phyloP scores from a whole-genome alignment of 2,797 vertebrate species.

The Cephalopachus bancanus region DNA sequence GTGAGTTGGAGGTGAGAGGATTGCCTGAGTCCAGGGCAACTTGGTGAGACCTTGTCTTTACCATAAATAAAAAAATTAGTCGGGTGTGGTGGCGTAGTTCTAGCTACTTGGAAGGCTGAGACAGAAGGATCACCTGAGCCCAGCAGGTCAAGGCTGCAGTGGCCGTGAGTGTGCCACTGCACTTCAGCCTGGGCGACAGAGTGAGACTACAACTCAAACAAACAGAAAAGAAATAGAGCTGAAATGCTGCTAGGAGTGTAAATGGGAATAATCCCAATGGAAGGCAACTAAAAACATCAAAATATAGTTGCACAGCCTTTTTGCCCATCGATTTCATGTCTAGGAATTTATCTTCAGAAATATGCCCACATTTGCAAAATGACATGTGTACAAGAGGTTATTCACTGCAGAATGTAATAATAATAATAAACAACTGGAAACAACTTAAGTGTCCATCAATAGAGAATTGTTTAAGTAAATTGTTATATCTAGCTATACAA shows the following conservation, averaged over 20 bases:
- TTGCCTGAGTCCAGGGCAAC: too few species aligned
- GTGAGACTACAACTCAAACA: too few species aligned
- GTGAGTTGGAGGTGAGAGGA: too few species aligned
- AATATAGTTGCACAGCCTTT: not conserved
- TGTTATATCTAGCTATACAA: not conserved
- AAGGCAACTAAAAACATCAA: not conserved
- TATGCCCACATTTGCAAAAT: not conserved
- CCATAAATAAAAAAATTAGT: too few species aligned
- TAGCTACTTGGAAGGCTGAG: too few species aligned
- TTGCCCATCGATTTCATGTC: not conserved
- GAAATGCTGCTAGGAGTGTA: not conserved
- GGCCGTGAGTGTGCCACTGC: too few species aligned
- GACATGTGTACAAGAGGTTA: not conserved
- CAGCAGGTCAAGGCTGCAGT: too few species aligned
- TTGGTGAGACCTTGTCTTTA: too few species aligned
- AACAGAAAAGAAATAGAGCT: too few species aligned
- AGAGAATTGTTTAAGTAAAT: not conserved
- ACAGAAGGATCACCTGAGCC: too few species aligned
- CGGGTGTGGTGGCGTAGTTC: too few species aligned
- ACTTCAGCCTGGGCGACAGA: too few species aligned
- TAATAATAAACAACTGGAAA: not conserved
- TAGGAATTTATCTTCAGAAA: constrained; percentile 22
- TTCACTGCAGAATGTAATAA: not conserved
- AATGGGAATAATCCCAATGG: not conserved
- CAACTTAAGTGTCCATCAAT: not conserved